phyloP scores from a whole-genome alignment of 2,113 vertebrate species.

The Phrynosoma blainvillii region DNA sequence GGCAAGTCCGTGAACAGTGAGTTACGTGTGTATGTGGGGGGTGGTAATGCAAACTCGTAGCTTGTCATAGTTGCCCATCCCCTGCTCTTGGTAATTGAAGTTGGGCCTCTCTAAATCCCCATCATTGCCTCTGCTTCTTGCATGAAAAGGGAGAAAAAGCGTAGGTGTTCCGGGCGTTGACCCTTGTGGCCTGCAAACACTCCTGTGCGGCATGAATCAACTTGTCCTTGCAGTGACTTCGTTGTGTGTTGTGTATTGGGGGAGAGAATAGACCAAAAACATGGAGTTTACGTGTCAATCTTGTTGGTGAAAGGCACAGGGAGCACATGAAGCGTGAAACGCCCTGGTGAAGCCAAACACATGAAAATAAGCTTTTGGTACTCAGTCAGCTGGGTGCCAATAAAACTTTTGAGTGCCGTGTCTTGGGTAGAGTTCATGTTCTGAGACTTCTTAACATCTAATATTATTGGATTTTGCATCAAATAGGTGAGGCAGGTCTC shows the following conservation, averaged over 20 bases:
- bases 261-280: no score
- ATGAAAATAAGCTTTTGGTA: background rate
- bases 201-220: no score
- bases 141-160: background rate
- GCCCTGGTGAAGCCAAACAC: no score
- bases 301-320: background rate
- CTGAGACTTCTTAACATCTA: background rate
- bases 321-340: background rate
- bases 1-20: no score
- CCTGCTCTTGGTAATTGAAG: no score
- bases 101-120: no score
- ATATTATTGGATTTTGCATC: background rate
- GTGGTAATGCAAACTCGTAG: no score
- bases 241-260: background rate
- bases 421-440: background rate
- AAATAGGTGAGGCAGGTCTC: background rate
- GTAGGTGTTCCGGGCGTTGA: no score
- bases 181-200: no score
- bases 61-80: no score
- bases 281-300: background rate
- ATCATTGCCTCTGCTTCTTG: background rate
- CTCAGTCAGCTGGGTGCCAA: background rate
- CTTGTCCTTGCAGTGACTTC: no score
- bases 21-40: no score
- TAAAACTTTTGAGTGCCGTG: background rate